Conservation (phyloP, 2,888 invertebrate species). For the Piscicola geometra region DNA sequence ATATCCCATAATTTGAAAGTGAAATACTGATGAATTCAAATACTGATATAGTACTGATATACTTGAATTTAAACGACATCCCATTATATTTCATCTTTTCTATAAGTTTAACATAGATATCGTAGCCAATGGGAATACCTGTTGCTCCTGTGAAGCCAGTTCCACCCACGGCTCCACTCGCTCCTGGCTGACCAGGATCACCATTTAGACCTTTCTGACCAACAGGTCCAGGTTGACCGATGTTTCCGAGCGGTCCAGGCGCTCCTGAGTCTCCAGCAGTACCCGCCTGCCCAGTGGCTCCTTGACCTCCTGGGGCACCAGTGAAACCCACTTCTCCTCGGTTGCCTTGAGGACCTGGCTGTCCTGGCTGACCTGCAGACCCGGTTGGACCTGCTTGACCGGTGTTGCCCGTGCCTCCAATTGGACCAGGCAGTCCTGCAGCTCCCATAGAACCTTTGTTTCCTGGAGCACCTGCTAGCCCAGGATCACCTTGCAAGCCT, state of each 20-base stretch:
- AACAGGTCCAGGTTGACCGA: conserved; percentile 26
- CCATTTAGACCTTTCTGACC: conserved; percentile 31
- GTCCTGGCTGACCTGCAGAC: conserved; percentile 11
- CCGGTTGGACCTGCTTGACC: not conserved
- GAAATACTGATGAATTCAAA: no score
- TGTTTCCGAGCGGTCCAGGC: conserved; percentile 28
- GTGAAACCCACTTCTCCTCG: conserved; percentile 15
- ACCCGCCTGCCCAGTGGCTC: conserved; percentile 13
- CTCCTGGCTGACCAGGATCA: conserved; percentile 27
- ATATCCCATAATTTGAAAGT: no score
- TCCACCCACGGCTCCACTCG: conserved; percentile 17
- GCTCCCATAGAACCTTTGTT: conserved; percentile 13
- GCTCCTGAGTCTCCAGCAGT: conserved; percentile 22
- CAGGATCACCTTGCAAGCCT: conserved; percentile 38
- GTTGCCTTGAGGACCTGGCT: conserved; percentile 18
- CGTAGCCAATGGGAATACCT: conserved; percentile 36
- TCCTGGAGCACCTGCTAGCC: conserved; percentile 38
- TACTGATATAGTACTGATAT: no score
- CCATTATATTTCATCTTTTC: no score
- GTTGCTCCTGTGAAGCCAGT: conserved; percentile 34
- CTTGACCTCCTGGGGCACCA: conserved; percentile 26
- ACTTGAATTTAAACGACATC: no score
- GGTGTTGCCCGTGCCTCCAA: conserved; percentile 21
- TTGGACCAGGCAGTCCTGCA: conserved; percentile 31
- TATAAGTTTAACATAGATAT: no score